Evolutionary conservation across 2,113 vertebrate genomes (phyloP).

Genomic region (Ellobius talpinus): DNA sequence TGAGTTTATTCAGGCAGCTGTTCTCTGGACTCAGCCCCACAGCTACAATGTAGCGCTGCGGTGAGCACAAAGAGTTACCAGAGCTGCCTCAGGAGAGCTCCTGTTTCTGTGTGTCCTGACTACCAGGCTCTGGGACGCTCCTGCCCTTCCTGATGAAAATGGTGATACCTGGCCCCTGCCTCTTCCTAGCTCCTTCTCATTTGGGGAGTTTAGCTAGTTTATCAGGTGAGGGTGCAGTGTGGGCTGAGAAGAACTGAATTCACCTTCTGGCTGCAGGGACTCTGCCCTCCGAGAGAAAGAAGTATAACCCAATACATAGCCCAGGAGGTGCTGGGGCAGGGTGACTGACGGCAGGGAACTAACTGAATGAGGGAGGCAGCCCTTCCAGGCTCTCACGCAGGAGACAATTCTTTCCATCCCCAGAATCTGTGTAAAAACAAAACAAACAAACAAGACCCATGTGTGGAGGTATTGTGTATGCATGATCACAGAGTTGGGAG

Average conservation of each 20-base stretch:
- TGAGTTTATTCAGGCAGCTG: not conserved
- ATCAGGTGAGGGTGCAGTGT: fast-evolving
- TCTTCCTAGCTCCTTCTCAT: not conserved
- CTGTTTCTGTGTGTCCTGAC: not conserved
- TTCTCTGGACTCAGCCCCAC: not conserved
- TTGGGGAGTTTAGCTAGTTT: not conserved
- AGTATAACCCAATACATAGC: fast-evolving
- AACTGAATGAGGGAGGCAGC: not conserved
- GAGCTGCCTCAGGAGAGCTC: fast-evolving
- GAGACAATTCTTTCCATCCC: not conserved
- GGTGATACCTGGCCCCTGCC: fast-evolving
- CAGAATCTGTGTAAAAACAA: not conserved
- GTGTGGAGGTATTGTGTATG: not conserved
- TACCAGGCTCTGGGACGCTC: fast-evolving
- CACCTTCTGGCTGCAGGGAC: fast-evolving
- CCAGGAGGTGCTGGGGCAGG: fast-evolving
- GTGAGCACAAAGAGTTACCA: not conserved
- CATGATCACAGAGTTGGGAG: not conserved
- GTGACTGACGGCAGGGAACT: too few species aligned
- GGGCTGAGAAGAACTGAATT: fast-evolving
- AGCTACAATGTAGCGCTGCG: fast-evolving
- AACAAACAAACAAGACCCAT: not conserved
- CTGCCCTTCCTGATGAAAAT: not conserved
- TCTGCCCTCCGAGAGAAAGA: not conserved
- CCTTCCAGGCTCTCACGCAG: not conserved